Conservation (phyloP, 2,797 vertebrate genomes). For the Telmatherina bonti region DNA sequence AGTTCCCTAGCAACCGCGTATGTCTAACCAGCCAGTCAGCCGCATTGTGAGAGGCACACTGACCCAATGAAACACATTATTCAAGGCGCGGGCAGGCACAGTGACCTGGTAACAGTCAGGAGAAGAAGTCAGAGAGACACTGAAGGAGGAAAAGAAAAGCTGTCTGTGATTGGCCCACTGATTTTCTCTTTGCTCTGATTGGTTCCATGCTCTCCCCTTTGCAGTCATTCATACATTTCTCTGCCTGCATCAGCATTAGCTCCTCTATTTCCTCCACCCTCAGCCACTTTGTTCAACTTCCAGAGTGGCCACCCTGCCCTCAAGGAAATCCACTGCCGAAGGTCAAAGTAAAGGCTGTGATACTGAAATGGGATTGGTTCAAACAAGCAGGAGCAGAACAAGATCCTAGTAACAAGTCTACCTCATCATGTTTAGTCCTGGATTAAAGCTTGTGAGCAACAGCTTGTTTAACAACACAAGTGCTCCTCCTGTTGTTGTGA, state of each 20-base stretch:
- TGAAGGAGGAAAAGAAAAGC: slow-evolving; percentile 54
- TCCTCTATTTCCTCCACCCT: slow-evolving; percentile 58
- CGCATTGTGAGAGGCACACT: slow-evolving; percentile 78
- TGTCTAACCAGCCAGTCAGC: slow-evolving; percentile 82
- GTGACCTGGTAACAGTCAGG: slow-evolving; percentile 88
- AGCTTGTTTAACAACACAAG: slow-evolving; percentile 74
- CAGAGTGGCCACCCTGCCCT: slow-evolving; percentile 76
- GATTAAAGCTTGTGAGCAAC: slow-evolving; percentile 77
- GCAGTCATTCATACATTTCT: slow-evolving; percentile 87
- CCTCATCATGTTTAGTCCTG: slow-evolving; percentile 63
- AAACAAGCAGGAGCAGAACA: slow-evolving; percentile 70
- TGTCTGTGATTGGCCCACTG: slow-evolving; percentile 64
- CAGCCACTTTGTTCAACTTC: slow-evolving; percentile 66
- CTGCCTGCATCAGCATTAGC: slow-evolving; percentile 75
- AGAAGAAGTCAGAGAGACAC: slow-evolving; percentile 79
- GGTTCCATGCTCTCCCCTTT: slow-evolving; percentile 66
- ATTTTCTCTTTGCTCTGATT: slow-evolving; percentile 70
- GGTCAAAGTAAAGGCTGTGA: slow-evolving; percentile 70
- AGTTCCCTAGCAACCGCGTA: slow-evolving; percentile 86
- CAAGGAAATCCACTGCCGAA: slow-evolving; percentile 78
- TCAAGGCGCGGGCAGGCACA: slow-evolving; percentile 80
- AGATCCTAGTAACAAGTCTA: slow-evolving; percentile 84
- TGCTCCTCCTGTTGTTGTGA: slow-evolving; percentile 65
- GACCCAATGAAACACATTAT: slow-evolving; percentile 85
- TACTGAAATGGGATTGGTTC: slow-evolving; percentile 76